These are phyloP conservation scores for Brachionus angularis DNA, from an alignment of 1,140 invertebrate genomes.

Conservation along the genomic window DNA sequence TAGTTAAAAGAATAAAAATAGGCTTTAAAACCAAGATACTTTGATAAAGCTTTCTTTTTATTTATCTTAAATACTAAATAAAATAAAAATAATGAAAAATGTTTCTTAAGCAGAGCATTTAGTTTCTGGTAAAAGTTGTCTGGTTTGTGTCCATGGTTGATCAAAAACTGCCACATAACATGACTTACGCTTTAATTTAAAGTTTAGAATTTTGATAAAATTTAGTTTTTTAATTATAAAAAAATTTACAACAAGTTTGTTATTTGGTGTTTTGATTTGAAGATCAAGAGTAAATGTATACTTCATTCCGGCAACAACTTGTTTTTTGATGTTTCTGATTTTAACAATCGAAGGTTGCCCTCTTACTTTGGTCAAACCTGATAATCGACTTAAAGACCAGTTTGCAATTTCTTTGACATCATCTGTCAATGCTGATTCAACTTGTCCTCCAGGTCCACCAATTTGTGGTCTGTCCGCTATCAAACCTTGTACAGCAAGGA, in stretches of 20 bases:
- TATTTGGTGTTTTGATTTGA: background rate
- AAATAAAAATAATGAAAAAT: too few relatives aligned
- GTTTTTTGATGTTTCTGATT: conserved; percentile 13
- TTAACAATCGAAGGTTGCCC: background rate
- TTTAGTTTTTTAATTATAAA: too few relatives aligned
- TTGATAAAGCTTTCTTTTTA: too few relatives aligned
- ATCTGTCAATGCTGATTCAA: background rate
- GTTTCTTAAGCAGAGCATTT: too few relatives aligned
- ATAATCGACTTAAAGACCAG: conserved; percentile 4
- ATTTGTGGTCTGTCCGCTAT: too few relatives aligned
- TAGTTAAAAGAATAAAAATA: too few relatives aligned
- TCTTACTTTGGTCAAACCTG: background rate
- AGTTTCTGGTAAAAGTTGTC: background rate
- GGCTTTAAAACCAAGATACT: too few relatives aligned
- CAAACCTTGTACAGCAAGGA: too few relatives aligned
- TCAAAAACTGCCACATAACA: conserved; percentile 6
- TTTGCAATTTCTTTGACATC: background rate
- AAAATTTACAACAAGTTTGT: background rate
- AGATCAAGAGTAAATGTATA: conserved; percentile 40
- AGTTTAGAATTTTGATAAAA: background rate
- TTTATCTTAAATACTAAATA: too few relatives aligned
- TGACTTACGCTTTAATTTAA: background rate
- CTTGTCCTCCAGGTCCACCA: conserved; percentile 3
- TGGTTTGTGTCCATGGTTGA: conserved; percentile 13
- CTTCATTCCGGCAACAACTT: conserved; percentile 14